Conservation (phyloP, 1,140 invertebrate genomes). For the Varroa destructor region DNA sequence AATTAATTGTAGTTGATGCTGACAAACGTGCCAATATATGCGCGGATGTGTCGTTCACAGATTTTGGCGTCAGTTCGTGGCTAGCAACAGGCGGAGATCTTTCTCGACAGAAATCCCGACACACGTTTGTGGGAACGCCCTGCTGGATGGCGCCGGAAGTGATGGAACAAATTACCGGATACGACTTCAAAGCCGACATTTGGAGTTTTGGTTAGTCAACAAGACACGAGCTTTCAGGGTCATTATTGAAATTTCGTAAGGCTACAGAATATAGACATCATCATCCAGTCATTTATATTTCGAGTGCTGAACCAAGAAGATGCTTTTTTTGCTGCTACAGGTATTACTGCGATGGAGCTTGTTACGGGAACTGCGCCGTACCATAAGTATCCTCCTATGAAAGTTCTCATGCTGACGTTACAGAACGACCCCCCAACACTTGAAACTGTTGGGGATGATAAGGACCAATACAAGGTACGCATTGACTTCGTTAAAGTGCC, state of each 20-base stretch:
- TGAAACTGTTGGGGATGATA: slow-evolving; percentile 86
- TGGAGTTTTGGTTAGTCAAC: slow-evolving; percentile 42
- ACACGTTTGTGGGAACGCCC: slow-evolving; percentile 55
- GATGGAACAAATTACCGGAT: slow-evolving; percentile 75
- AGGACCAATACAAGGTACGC: slow-evolving; percentile 80
- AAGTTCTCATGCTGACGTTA: slow-evolving; percentile 44
- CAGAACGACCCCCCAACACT: slow-evolving; percentile 95
- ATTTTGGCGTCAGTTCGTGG: slow-evolving; percentile 46
- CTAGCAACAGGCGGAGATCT: slow-evolving; percentile 46
- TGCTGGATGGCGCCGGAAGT: slow-evolving; percentile 99
- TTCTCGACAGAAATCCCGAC: slow-evolving; percentile 45
- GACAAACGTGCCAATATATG: too few species aligned
- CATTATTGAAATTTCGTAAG: too few species aligned
- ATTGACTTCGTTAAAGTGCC: too few species aligned
- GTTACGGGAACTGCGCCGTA: slow-evolving; percentile 49
- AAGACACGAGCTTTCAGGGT: too few species aligned
- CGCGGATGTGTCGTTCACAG: slow-evolving; percentile 31
- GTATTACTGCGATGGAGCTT: slow-evolving; percentile 48
- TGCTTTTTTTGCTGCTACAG: slow-evolving; percentile 31
- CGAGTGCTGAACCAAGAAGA: background rate
- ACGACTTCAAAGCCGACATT: slow-evolving; percentile 49
- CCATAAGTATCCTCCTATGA: slow-evolving; percentile 50
- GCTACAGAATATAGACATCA: background rate
- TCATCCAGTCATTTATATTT: background rate
- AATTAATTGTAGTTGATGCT: too few species aligned